Conservation (phyloP, 2,113 vertebrate genomes). For the Leucopternis melanops region DNA sequence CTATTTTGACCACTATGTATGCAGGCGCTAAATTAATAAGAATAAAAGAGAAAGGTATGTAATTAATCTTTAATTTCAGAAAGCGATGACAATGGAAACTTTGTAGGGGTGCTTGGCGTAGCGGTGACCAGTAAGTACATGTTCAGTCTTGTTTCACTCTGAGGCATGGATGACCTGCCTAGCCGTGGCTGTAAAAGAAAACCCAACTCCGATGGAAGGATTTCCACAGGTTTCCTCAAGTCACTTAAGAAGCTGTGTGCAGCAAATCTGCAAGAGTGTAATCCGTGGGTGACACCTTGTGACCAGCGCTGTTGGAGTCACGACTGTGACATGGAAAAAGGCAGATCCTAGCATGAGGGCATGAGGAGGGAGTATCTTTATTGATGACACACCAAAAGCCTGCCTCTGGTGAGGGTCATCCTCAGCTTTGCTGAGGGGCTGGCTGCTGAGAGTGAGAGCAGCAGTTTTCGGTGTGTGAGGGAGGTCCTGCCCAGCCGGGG, state of each 20-base stretch:
- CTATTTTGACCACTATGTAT: background rate
- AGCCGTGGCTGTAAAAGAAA: background rate
- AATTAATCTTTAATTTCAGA: background rate
- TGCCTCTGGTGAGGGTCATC: background rate
- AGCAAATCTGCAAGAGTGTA: rapidly evolving
- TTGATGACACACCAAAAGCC: background rate
- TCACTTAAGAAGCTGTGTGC: rapidly evolving
- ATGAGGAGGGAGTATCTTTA: background rate
- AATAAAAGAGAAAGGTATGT: background rate
- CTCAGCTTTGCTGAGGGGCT: background rate
- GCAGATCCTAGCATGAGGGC: too few relatives aligned
- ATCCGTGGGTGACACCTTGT: background rate
- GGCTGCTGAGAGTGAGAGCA: background rate
- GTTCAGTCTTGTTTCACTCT: background rate
- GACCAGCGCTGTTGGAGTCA: background rate
- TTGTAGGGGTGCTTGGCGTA: background rate
- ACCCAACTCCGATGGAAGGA: rapidly evolving
- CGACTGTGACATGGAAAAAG: too few relatives aligned
- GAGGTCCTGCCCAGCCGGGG: background rate
- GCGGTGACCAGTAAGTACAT: background rate
- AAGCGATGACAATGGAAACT: background rate
- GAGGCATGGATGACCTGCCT: background rate
- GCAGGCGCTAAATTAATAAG: background rate
- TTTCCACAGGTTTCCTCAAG: background rate
- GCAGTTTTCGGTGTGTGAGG: rapidly evolving